Conservation (phyloP, 1,140 invertebrate species). For the Bombus sibiricus region DNA sequence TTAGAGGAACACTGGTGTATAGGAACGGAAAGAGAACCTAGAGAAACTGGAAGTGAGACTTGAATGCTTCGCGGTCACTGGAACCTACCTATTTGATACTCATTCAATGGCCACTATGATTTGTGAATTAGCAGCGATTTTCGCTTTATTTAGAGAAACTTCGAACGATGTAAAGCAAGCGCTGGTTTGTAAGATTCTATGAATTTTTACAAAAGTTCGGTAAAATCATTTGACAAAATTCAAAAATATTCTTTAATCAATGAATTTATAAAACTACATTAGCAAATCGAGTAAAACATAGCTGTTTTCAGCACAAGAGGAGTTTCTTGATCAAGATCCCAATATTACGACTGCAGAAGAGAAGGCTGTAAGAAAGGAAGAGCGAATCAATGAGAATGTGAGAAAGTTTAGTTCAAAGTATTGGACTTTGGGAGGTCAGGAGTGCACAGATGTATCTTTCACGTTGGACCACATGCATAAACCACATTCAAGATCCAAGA, state of each 20-base stretch:
- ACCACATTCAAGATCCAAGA: neutral
- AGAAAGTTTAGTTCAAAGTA: neutral
- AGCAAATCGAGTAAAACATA: neutral
- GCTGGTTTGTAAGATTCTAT: neutral
- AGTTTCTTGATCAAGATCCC: neutral
- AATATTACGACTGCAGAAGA: neutral
- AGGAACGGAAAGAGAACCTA: neutral
- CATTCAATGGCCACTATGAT: too few species aligned
- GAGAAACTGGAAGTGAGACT: neutral
- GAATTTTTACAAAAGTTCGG: neutral
- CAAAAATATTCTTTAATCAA: neutral
- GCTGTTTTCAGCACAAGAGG: neutral
- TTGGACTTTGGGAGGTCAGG: constrained; percentile 13
- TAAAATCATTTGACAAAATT: neutral
- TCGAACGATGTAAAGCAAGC: neutral
- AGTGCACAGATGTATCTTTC: neutral
- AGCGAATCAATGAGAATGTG: neutral
- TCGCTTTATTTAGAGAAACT: neutral
- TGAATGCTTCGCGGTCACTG: neutral
- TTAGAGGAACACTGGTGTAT: neutral
- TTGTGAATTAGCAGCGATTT: neutral
- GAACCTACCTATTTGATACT: neutral
- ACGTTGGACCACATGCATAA: neutral
- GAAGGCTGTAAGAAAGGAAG: neutral
- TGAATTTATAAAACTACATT: neutral